These are phyloP conservation scores for Echiichthys vipera DNA, from an alignment of 2,797 vertebrate genomes.

Conservation along the genomic window DNA sequence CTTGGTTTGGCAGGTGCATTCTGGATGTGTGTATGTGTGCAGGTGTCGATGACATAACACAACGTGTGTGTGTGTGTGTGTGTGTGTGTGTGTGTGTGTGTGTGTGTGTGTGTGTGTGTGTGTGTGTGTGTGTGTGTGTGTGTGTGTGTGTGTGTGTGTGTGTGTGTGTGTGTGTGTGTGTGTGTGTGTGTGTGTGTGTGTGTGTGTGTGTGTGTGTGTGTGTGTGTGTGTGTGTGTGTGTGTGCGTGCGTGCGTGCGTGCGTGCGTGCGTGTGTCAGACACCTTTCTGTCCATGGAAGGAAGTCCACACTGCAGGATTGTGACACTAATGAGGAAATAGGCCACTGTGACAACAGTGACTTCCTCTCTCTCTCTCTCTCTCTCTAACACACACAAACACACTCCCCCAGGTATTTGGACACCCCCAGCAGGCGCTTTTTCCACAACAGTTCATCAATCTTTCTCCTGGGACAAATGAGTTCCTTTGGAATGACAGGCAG, in stretches of 20 bases:
- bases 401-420: conserved; percentile 44
- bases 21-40: not conserved
- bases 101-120: not conserved
- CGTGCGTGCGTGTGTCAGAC: conserved; percentile 30
- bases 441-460: conserved; percentile 56
- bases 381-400: conserved; percentile 35
- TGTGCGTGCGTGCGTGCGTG: too few species aligned
- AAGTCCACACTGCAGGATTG: conserved; percentile 54
- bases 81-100: conserved; percentile 9
- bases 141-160: not conserved
- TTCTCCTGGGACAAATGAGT: conserved; percentile 60
- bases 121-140: not conserved
- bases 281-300: conserved; percentile 59
- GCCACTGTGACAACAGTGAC: conserved; percentile 50
- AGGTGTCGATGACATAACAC: conserved; percentile 16
- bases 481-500: conserved; percentile 60
- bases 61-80: not conserved
- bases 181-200: conserved; percentile 6
- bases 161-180: conserved; percentile 10
- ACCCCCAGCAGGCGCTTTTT: conserved; percentile 9
- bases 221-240: not conserved
- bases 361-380: conserved; percentile 51
- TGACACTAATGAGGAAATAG: conserved; percentile 71
- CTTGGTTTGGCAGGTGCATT: conserved; percentile 30
- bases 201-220: conserved; percentile 5